A percentile compares a stretch with the other conserved stretches of the same genome.
Evolutionary conservation across 2,888 invertebrate species (phyloP).

Genomic region (Drosophila lacicola): DNA sequence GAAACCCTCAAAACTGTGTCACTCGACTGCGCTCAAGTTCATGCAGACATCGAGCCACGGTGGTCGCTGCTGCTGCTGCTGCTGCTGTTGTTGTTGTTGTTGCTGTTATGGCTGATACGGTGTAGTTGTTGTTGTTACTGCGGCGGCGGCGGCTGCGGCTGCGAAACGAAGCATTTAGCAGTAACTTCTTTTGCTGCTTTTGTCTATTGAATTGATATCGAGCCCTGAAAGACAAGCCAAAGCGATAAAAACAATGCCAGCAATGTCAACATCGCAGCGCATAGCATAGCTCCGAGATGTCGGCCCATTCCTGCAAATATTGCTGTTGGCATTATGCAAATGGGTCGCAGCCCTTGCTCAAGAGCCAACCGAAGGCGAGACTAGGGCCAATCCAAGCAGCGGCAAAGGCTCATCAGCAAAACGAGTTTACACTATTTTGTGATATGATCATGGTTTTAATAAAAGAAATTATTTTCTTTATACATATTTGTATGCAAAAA

Average conservation of each 20-base stretch:
- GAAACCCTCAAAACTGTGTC: conserved; percentile 70
- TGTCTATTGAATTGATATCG: conserved; percentile 65
- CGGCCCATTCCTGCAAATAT: conserved; percentile 74
- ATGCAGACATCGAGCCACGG: conserved; percentile 63
- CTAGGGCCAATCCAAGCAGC: conserved; percentile 32
- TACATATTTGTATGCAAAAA: conserved; percentile 47
- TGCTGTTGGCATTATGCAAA: conserved; percentile 64
- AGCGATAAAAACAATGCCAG: conserved; percentile 71
- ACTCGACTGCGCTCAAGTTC: conserved; percentile 77
- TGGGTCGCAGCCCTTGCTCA: conserved; percentile 48
- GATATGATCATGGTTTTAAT: conserved; percentile 46
- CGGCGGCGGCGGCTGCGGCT: conserved; percentile 21
- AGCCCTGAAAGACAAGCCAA: conserved; percentile 60
- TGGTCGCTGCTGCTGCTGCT: conserved; percentile 47
- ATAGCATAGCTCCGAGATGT: conserved; percentile 52
- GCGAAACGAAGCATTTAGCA: conserved; percentile 52
- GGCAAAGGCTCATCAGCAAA: conserved; percentile 21
- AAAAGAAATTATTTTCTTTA: conserved; percentile 58
- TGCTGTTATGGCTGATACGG: conserved; percentile 13
- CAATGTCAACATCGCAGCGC: conserved; percentile 51
- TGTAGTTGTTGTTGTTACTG: conserved; percentile 21
- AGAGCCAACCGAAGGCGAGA: conserved; percentile 27
- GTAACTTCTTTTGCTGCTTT: conserved; percentile 74
- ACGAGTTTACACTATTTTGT: conserved; percentile 32
- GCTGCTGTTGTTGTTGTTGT: conserved; percentile 27